A percentile compares a stretch with the other conserved stretches of the same genome.
phyloP scores from a whole-genome alignment of 2,797 vertebrate genomes.

The Pampus argenteus region DNA sequence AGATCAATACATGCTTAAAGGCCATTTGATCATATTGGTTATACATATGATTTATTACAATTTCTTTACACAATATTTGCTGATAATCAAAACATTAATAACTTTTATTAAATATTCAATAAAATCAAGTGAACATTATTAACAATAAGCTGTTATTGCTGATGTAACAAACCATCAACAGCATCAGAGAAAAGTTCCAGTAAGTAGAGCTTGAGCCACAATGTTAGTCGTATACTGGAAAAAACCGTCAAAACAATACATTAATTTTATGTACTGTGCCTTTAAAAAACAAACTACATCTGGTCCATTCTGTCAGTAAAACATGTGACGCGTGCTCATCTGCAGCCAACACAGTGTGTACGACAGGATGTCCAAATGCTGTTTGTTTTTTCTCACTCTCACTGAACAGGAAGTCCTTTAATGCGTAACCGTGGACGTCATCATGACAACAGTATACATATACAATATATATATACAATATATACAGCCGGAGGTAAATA shows the following conservation, averaged over 20 bases:
- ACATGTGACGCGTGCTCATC: conserved; percentile 27
- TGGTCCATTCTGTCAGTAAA: conserved; percentile 24
- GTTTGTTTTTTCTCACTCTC: conserved; percentile 54
- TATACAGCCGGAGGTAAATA: too few relatives aligned
- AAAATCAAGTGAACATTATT: too few relatives aligned
- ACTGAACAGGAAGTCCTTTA: conserved; percentile 54
- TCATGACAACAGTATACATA: conserved; percentile 2
- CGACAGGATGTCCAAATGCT: conserved; percentile 49
- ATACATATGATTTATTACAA: too few relatives aligned
- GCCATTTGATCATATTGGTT: too few relatives aligned
- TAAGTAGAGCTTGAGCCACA: too few relatives aligned
- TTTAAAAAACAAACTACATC: conserved; percentile 8
- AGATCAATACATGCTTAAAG: not conserved
- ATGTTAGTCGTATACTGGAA: too few relatives aligned
- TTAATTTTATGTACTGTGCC: not conserved
- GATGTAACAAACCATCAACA: too few relatives aligned
- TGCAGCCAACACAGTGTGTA: conserved; percentile 36
- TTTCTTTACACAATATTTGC: too few relatives aligned
- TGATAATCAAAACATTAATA: not conserved
- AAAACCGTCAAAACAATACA: too few relatives aligned
- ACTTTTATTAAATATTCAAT: not conserved
- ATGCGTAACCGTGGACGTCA: conserved; percentile 12
- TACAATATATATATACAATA: too few relatives aligned
- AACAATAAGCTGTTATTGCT: too few relatives aligned
- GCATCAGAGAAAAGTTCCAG: too few relatives aligned